A percentile compares a stretch with the other conserved stretches of the same genome.
Conservation (phyloP, 2,113 vertebrate genomes). For the Dolichotis patagonum region DNA sequence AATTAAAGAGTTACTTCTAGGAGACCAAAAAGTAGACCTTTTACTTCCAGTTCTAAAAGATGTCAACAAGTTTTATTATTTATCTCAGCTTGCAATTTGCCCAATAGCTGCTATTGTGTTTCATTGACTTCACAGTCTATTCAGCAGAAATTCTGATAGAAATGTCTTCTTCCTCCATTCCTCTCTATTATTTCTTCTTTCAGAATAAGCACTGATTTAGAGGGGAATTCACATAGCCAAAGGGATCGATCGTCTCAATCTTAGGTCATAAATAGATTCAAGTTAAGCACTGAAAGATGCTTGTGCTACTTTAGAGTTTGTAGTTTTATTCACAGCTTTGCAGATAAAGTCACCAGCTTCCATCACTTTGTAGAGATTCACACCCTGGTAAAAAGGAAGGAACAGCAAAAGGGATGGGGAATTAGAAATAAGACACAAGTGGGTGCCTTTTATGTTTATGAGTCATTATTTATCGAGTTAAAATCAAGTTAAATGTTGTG, state of each 20-base stretch:
- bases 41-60: background rate
- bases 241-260: constrained; percentile 59
- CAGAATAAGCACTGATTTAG: constrained; percentile 35
- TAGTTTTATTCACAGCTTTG: constrained; percentile 90
- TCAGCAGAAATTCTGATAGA: background rate
- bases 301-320: constrained; percentile 95
- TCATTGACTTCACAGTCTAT: background rate
- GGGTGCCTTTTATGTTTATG: background rate
- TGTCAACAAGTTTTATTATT: constrained; percentile 63
- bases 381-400: constrained; percentile 88
- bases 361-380: constrained; percentile 92
- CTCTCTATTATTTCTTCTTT: constrained; percentile 37
- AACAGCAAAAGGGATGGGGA: background rate
- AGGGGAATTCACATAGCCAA: background rate
- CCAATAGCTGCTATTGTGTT: background rate
- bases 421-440: constrained; percentile 28
- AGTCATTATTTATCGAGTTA: background rate
- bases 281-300: constrained; percentile 85
- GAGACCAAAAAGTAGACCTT: constrained; percentile 31
- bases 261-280: constrained; percentile 52
- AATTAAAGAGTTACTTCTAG: constrained; percentile 71
- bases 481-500: background rate
- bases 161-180: background rate
- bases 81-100: constrained; percentile 36
- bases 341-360: constrained; percentile 96